phyloP scores from a whole-genome alignment of 2,113 vertebrate species.

The Larimichthys crocea region DNA sequence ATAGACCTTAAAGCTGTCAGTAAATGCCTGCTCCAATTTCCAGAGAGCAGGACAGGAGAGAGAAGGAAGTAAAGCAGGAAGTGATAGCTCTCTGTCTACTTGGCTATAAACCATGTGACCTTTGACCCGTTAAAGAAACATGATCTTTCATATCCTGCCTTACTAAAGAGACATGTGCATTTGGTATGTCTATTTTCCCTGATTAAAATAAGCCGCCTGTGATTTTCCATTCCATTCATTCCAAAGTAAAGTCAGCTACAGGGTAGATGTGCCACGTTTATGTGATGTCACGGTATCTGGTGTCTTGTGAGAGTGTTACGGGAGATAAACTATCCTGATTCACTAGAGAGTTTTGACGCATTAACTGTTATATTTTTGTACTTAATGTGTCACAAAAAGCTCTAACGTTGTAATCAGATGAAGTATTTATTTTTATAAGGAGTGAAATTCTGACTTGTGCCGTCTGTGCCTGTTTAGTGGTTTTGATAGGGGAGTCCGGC shows the following conservation, averaged over 20 bases:
- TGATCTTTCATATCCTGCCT: background rate
- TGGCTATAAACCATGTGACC: conserved; percentile 42
- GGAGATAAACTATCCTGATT: conserved; percentile 16
- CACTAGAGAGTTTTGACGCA: background rate
- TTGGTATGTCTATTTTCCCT: background rate
- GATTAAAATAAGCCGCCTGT: background rate
- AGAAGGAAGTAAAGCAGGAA: conserved; percentile 56
- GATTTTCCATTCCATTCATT: conserved; percentile 53
- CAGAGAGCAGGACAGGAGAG: background rate
- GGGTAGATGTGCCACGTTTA: conserved; percentile 22
- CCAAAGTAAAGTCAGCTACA: conserved; percentile 28
- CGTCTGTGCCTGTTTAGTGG: conserved; percentile 81
- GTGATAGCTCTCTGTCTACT: conserved; percentile 32
- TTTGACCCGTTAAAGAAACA: conserved; percentile 46
- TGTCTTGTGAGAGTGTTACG: background rate
- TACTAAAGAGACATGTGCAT: background rate
- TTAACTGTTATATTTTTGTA: background rate
- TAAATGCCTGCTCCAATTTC: conserved; percentile 9
- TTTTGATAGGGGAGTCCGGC: conserved; percentile 90
- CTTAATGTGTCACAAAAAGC: background rate
- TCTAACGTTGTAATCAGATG: background rate
- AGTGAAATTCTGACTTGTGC: background rate
- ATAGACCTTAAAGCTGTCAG: background rate
- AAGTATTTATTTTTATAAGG: background rate
- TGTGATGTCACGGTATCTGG: conserved; percentile 43